These are phyloP conservation scores for Hymenochirus boettgeri DNA, from an alignment of 2,113 vertebrate species.

Conservation along the genomic window DNA sequence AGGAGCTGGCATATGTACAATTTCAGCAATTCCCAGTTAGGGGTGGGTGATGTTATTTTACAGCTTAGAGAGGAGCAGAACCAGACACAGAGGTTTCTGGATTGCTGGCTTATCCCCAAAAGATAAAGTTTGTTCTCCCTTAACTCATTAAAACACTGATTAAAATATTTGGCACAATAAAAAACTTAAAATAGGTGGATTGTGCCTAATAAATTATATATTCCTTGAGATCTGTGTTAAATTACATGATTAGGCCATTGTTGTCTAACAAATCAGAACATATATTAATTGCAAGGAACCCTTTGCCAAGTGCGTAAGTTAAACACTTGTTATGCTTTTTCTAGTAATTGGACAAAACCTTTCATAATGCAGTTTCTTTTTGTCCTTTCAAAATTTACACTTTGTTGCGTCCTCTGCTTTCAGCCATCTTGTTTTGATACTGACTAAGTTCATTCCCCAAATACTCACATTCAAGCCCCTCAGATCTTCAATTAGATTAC, in stretches of 20 bases:
- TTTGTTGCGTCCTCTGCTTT: conserved; percentile 67
- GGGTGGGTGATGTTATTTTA: too few relatives aligned
- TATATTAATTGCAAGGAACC: not conserved
- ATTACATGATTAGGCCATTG: conserved; percentile 10
- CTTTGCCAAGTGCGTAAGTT: not conserved
- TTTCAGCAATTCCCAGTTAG: too few relatives aligned
- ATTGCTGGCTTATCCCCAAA: too few relatives aligned
- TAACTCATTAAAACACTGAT: too few relatives aligned
- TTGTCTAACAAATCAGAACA: not conserved
- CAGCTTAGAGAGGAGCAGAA: too few relatives aligned
- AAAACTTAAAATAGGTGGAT: too few relatives aligned
- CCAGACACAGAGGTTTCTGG: too few relatives aligned
- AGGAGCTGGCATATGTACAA: too few relatives aligned
- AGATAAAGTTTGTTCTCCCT: too few relatives aligned
- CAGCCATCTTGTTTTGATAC: conserved; percentile 66
- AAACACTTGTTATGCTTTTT: conserved; percentile 42
- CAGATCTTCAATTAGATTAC: conserved; percentile 71
- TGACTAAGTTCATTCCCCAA: conserved; percentile 63
- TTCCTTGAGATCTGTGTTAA: not conserved
- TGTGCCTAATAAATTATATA: too few relatives aligned
- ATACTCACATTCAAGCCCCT: conserved; percentile 65
- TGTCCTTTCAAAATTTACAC: conserved; percentile 83
- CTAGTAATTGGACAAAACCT: conserved; percentile 52
- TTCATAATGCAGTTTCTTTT: conserved; percentile 85
- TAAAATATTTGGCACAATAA: too few relatives aligned